Evolutionary conservation across 2,113 vertebrate genomes (phyloP), one percentile per base, ranked within the genome.

Genomic region (Hippocampus zosterae): DNA sequence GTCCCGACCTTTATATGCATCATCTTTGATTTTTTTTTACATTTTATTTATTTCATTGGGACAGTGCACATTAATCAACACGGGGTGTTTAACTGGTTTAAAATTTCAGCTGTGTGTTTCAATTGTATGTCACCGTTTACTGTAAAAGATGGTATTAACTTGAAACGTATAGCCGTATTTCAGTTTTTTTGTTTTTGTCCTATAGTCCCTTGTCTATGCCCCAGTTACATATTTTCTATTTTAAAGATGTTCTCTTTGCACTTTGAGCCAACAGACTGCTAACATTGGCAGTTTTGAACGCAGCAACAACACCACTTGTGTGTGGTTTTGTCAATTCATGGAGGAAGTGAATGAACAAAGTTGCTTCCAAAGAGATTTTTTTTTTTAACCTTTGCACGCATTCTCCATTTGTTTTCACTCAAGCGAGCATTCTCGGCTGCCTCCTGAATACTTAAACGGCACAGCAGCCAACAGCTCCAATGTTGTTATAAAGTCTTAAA

Each of bases 221-320:
- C 25, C 76, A 46, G 85, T 90, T 86, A 89, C 73, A 86, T 75
- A 83, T 88, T 84, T 83, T 68, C 68, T 50, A 23, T 68, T 77
- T 83, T 62, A 67, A 79, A 75, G 55, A 71, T 69, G 64, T 50
- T 57, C 40, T 23, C 5, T 2, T 13, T 84, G 85, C 29, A 88
- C 85, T 90, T 90, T 89, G 85, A 74, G 72, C 86, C 16, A 40
- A 44, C 75, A 52, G 27, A 18, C 57, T 80, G 77, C 79, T 78
- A 60, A 77, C 72, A 65, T 65, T 42, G 81, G 75, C 68, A 79
- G 59, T 71, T 83, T 66, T 74, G 46, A 52, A 60, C 33, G 5
- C 10, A 37, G 50, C 10, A 40, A 40, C 13, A 65, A 21, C 25
- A 67, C 46, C 8, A 37, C 33, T 41, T 18, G 18, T 63, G 68